Base-by-base conservation (phyloP, 2,888 invertebrate species). In the Incurvaria masculella region DNA sequence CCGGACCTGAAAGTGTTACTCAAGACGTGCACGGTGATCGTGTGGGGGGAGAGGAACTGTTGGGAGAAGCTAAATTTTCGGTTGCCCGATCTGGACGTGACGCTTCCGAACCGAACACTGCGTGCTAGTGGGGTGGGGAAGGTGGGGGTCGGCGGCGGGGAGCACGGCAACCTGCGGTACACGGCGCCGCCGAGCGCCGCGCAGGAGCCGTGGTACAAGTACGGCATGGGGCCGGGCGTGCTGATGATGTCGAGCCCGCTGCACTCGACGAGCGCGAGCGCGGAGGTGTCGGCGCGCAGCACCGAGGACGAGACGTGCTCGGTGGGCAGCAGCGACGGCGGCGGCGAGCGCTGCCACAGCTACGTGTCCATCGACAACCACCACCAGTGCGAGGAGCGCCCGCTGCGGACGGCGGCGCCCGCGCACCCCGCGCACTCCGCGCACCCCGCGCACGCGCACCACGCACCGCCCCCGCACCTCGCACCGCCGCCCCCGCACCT, bases 21-120 rank as follows among this genome's bases (percentile, higher is more conserved):
- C 39, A 83, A 87, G 65, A 87, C 88, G 69, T 83, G 89, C 81
- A 82, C 85, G 58, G 86, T 86, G 61, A 84, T 87, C 45, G 84
- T 88, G 63, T 89, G 88, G 86, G 88, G 88, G 54, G 92, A 93
- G 63, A 86, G 86, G 56, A 82, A 89, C 59, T 94, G 94, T 81
- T 93, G 93, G 92, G 90, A 91, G 62, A 91, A 92, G 70, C 80
- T 94, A 62, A 85, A 89, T 68, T 85, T 82, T 79, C 87, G 89
- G 57, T 87, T 93, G 83, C 91, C 91, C 56, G 90, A 91, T 68
- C 86, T 88, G 58, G 80, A 79, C 65, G 74, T 79, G 64, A 80
- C 79, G 54, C 69, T 81, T 51, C 81, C 83, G 57, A 78, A 79
- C 70, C 79, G 79, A 71, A 80, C 79, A 70, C 72, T 79, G 63